Conservation (phyloP, 2,797 vertebrate genomes). For the Emydoidea blandingii region DNA sequence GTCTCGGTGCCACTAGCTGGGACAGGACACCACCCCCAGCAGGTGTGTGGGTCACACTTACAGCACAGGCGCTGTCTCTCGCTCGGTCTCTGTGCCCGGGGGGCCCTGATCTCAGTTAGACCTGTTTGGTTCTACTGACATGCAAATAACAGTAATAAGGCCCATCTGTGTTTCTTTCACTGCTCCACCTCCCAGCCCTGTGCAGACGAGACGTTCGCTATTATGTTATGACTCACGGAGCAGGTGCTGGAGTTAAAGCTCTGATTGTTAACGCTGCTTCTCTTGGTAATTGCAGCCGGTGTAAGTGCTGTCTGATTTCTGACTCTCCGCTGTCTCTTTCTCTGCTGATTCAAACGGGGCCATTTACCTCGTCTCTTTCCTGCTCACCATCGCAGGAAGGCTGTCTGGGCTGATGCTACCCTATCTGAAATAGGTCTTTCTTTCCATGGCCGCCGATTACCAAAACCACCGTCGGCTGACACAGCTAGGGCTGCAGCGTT, state of each 20-base stretch:
- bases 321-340: too few species aligned
- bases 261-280: too few species aligned
- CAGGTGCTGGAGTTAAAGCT: too few species aligned
- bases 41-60: background rate
- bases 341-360: too few species aligned
- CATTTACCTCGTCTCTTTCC: background rate
- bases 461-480: background rate
- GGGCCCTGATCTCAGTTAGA: background rate
- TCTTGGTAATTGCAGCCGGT: too few species aligned
- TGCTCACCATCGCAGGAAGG: background rate
- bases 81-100: fast-evolving
- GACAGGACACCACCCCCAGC: too few species aligned
- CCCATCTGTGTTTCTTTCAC: background rate
- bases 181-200: fast-evolving
- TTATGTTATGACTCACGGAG: too few species aligned
- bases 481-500: fast-evolving
- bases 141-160: background rate
- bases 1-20: too few species aligned
- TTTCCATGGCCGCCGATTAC: too few species aligned
- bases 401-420: background rate
- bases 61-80: fast-evolving
- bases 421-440: fast-evolving
- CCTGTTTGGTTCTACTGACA: background rate
- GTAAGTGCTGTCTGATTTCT: too few species aligned
- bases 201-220: too few species aligned